These are phyloP conservation scores for Polietes domitor DNA, from an alignment of 2,888 invertebrate genomes.

Conservation along the genomic window DNA sequence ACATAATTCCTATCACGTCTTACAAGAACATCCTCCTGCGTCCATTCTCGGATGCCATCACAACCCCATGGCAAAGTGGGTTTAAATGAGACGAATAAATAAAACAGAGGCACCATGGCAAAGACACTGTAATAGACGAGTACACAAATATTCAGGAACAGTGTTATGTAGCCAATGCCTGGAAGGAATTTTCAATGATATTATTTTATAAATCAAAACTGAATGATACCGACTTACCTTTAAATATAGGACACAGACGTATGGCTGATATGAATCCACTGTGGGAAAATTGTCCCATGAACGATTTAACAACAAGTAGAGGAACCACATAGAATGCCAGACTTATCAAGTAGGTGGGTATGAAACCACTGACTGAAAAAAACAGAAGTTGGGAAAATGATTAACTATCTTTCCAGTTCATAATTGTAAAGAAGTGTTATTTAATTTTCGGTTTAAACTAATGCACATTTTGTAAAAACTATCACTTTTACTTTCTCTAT, in stretches of 20 bases:
- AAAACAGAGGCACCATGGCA: conserved; percentile 90
- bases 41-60: conserved; percentile 80
- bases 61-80: conserved; percentile 90
- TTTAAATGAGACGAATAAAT: conserved; percentile 86
- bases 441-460: too few species aligned
- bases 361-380: conserved; percentile 70
- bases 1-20: conserved; percentile 7
- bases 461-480: too few species aligned
- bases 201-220: conserved; percentile 75
- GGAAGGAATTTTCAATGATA: conserved; percentile 41
- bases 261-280: conserved; percentile 91
- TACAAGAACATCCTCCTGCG: conserved; percentile 42
- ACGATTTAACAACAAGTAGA: conserved; percentile 91
- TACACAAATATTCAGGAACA: conserved; percentile 88
- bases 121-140: conserved; percentile 91
- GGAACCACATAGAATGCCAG: conserved; percentile 91
- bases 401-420: too few species aligned
- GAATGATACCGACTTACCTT: conserved; percentile 83
- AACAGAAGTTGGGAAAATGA: too few species aligned
- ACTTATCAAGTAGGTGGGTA: conserved; percentile 82
- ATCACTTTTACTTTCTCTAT: too few species aligned
- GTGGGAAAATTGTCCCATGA: conserved; percentile 92
- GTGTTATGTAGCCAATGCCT: conserved; percentile 93
- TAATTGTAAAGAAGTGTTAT: too few species aligned
- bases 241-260: conserved; percentile 90